These are phyloP conservation scores for Cynopterus brachyotis DNA, from an alignment of 2,113 vertebrate species.

Conservation along the genomic window DNA sequence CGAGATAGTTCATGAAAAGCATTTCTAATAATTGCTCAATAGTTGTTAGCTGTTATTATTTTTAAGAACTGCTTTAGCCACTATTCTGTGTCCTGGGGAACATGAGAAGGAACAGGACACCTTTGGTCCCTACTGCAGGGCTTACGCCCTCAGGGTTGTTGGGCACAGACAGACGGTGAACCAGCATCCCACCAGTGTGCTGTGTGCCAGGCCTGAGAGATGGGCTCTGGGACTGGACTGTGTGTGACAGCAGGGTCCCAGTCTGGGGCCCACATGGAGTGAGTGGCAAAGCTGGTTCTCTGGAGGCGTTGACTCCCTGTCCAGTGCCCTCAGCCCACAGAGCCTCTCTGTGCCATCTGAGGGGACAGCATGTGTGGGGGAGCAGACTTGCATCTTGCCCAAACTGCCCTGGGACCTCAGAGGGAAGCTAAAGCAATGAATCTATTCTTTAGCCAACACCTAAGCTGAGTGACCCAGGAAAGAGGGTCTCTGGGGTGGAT, in stretches of 20 bases:
- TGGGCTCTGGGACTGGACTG: not conserved
- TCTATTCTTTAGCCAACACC: not conserved
- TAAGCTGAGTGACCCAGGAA: not conserved
- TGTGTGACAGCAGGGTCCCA: not conserved
- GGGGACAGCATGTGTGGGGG: rapidly evolving
- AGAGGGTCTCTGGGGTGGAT: not conserved
- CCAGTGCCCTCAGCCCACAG: not conserved
- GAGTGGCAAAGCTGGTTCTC: not conserved
- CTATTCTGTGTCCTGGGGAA: not conserved
- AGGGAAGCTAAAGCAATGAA: not conserved
- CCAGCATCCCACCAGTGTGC: not conserved
- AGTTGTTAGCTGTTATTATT: not conserved
- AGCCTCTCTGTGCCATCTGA: not conserved
- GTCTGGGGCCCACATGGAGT: not conserved
- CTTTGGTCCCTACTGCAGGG: no score
- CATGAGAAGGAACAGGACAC: not conserved
- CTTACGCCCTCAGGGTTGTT: not conserved
- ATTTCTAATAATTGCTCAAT: not conserved
- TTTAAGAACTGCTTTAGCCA: not conserved
- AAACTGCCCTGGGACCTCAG: not conserved
- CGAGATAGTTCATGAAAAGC: not conserved
- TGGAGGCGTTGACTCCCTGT: not conserved
- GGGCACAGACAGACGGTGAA: not conserved
- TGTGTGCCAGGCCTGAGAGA: not conserved
- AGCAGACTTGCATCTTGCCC: not conserved